These are phyloP conservation scores for Grus americana DNA, from an alignment of 2,113 vertebrate species.

Conservation along the genomic window DNA sequence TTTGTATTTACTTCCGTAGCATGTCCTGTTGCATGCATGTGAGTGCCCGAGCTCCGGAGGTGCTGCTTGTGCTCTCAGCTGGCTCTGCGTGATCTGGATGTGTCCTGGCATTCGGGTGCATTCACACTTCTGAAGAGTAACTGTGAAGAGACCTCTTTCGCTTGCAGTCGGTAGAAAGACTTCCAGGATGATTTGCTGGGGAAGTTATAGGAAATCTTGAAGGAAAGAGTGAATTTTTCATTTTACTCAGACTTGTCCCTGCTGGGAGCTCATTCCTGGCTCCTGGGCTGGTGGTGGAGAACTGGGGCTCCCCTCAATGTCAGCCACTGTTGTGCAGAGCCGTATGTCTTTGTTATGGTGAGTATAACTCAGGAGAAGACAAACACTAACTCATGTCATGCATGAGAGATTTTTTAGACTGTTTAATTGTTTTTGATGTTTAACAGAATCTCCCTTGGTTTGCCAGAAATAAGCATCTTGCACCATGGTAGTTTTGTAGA, in stretches of 20 bases:
- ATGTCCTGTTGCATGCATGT: fast-evolving
- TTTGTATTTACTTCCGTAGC: background rate
- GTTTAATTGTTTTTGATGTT: background rate
- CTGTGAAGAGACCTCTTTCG: background rate
- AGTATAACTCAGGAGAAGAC: background rate
- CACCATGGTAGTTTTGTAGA: background rate
- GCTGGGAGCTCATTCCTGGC: background rate
- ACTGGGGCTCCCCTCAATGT: background rate
- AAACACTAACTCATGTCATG: background rate
- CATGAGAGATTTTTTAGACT: background rate
- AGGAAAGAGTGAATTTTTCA: background rate
- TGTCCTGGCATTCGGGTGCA: background rate
- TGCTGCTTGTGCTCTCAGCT: background rate
- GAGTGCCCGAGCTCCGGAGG: background rate
- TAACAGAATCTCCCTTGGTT: background rate
- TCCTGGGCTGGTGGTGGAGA: background rate
- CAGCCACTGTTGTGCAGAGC: background rate
- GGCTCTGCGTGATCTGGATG: background rate
- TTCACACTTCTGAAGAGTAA: background rate
- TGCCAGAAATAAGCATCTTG: background rate
- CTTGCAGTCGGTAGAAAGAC: background rate
- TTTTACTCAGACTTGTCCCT: background rate
- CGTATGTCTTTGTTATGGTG: background rate
- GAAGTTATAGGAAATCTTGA: background rate
- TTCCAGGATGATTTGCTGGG: background rate